These are phyloP conservation scores for Miltochrista miniata DNA, from an alignment of 2,888 invertebrate genomes.

Conservation along the genomic window DNA sequence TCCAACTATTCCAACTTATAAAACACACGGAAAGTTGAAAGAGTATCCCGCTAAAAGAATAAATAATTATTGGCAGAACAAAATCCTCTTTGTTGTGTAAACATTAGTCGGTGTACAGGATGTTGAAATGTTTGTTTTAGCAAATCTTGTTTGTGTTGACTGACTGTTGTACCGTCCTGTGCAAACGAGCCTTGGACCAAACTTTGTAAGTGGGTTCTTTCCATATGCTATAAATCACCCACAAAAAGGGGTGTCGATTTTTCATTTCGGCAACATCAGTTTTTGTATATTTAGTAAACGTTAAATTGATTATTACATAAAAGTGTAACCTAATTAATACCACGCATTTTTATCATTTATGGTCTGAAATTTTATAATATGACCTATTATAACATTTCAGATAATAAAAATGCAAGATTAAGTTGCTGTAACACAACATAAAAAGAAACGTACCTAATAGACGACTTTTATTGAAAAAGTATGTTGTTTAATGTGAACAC, in stretches of 20 bases:
- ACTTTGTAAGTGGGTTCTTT: conserved; percentile 18
- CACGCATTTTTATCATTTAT: no score
- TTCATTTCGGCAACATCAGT: conserved; percentile 33
- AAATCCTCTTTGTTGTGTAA: conserved; percentile 1
- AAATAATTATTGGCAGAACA: background rate
- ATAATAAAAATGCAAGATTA: no score
- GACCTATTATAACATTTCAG: no score
- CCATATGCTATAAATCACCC: conserved; percentile 25
- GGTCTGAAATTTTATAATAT: no score
- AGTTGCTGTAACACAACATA: no score
- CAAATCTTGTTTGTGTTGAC: conserved; percentile 8
- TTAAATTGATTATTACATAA: no score
- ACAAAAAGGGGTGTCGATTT: conserved; percentile 24
- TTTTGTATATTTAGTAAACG: conserved; percentile 31
- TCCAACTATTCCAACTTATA: no score
- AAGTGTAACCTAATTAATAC: no score
- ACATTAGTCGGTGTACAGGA: background rate
- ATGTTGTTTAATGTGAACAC: no score
- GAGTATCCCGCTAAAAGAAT: background rate
- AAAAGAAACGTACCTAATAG: no score
- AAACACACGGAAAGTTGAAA: no score
- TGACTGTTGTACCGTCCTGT: conserved; percentile 12
- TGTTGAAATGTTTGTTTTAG: conserved; percentile 1
- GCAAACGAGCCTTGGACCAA: conserved; percentile 6
- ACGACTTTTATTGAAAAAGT: no score